Percentiles rank a stretch among this genome's conserved stretches.
Conservation (phyloP, 2,113 vertebrate species). For the Chloebia gouldiae region DNA sequence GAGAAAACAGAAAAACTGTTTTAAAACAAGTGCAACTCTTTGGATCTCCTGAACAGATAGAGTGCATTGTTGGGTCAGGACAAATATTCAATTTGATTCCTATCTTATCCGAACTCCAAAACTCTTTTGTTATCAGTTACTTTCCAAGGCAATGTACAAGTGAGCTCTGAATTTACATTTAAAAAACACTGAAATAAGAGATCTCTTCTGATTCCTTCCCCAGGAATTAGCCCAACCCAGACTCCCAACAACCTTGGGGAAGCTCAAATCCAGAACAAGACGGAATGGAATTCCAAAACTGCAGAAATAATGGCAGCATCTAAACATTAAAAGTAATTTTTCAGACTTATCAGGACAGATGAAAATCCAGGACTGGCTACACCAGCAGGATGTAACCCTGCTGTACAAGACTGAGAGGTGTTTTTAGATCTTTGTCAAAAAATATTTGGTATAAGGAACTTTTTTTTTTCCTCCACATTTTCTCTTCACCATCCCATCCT, state of each 20-base stretch:
- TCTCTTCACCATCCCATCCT: background rate
- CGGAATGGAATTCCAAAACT: background rate
- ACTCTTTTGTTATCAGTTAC: background rate
- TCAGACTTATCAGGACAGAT: background rate
- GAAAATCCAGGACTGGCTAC: background rate
- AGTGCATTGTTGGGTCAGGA: background rate
- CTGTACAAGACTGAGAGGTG: background rate
- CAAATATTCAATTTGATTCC: conserved; percentile 47
- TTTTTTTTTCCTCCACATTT: background rate
- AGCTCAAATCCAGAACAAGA: background rate
- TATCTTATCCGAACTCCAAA: conserved; percentile 19
- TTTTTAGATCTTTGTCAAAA: background rate
- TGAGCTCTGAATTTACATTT: background rate
- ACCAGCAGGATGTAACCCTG: background rate
- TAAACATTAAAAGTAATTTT: background rate
- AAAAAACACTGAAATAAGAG: background rate
- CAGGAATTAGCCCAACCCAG: background rate
- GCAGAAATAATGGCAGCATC: background rate
- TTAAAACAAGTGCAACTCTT: background rate
- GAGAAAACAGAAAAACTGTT: background rate
- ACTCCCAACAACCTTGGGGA: background rate
- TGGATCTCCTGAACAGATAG: background rate
- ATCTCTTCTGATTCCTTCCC: background rate
- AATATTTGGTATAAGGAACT: background rate
- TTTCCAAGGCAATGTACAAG: background rate